phyloP scores from a whole-genome alignment of 2,113 vertebrate genomes.

The Agapornis roseicollis region DNA sequence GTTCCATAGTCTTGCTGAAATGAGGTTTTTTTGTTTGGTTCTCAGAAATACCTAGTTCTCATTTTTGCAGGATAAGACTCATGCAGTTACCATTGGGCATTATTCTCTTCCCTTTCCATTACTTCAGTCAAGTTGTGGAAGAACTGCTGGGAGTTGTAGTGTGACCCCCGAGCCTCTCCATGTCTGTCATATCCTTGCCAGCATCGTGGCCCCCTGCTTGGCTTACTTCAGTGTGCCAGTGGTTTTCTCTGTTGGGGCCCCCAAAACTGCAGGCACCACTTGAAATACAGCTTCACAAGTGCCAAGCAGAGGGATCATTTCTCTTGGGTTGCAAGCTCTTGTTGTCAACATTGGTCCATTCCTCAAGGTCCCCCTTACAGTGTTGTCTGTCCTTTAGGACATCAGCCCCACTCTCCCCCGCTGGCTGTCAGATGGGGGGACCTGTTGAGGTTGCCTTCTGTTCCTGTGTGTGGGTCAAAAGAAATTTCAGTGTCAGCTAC shows the following conservation, averaged over 20 bases:
- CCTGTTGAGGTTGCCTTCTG: not conserved
- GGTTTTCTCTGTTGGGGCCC: not conserved
- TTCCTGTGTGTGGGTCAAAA: not conserved
- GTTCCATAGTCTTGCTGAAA: not conserved
- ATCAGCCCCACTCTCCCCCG: not conserved
- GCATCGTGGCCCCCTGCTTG: not conserved
- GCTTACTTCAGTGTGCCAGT: accelerated
- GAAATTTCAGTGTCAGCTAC: not conserved
- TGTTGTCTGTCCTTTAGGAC: not conserved
- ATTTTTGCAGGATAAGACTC: not conserved
- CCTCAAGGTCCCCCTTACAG: not conserved
- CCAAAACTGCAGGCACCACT: not conserved
- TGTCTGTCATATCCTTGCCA: accelerated
- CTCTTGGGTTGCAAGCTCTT: accelerated
- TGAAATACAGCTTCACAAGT: not conserved
- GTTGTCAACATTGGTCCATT: accelerated
- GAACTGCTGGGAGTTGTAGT: not conserved
- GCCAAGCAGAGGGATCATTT: not conserved
- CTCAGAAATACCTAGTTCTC: not conserved
- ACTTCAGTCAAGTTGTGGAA: not conserved
- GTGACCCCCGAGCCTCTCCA: not conserved
- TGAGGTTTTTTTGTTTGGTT: not conserved
- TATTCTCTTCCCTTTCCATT: not conserved
- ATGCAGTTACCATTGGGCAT: not conserved
- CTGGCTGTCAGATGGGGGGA: not conserved